Percentiles rank a stretch among this genome's conserved stretches.
Evolutionary conservation across 2,113 vertebrate genomes (phyloP).

Genomic region (Ancistrus triradiatus): DNA sequence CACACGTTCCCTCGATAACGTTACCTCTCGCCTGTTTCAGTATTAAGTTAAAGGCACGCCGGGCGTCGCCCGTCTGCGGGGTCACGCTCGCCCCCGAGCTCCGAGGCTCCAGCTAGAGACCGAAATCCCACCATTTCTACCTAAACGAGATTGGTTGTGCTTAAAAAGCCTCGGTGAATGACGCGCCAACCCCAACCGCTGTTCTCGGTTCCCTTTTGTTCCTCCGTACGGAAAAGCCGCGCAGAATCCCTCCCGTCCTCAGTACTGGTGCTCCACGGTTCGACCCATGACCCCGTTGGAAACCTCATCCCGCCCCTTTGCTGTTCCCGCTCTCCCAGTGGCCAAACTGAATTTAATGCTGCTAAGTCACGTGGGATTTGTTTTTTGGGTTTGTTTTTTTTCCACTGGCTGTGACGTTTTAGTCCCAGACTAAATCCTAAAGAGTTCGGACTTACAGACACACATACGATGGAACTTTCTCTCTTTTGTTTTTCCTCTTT

Average conservation of each 20-base stretch:
- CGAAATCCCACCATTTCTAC: too few relatives aligned
- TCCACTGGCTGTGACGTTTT: conserved; percentile 98
- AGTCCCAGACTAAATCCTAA: conserved; percentile 99
- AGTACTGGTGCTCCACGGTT: conserved; percentile 77
- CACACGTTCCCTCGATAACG: conserved; percentile 67
- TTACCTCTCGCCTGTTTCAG: conserved; percentile 93
- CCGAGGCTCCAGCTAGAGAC: too few relatives aligned
- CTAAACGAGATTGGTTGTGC: too few relatives aligned
- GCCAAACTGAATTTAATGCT: conserved; percentile 99
- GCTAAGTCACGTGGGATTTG: conserved; percentile 85
- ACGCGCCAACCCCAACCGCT: too few relatives aligned
- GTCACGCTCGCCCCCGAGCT: too few relatives aligned
- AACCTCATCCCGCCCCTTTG: conserved; percentile 61
- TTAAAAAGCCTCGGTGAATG: too few relatives aligned
- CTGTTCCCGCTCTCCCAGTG: conserved; percentile 84
- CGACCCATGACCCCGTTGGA: conserved; percentile 61
- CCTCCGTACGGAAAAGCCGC: too few relatives aligned
- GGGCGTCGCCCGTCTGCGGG: too few relatives aligned
- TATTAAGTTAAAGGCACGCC: conserved; percentile 94
- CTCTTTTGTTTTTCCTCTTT: conserved; percentile 49
- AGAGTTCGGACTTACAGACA: conserved; percentile 77
- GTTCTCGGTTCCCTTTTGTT: conserved; percentile 69
- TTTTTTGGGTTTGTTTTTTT: too few relatives aligned
- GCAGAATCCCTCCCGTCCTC: conserved; percentile 73
- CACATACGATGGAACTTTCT: conserved; percentile 47